Evolutionary conservation across 2,113 vertebrate genomes (phyloP), one percentile per base, ranked within the genome.

Genomic region (Zeus faber): DNA sequence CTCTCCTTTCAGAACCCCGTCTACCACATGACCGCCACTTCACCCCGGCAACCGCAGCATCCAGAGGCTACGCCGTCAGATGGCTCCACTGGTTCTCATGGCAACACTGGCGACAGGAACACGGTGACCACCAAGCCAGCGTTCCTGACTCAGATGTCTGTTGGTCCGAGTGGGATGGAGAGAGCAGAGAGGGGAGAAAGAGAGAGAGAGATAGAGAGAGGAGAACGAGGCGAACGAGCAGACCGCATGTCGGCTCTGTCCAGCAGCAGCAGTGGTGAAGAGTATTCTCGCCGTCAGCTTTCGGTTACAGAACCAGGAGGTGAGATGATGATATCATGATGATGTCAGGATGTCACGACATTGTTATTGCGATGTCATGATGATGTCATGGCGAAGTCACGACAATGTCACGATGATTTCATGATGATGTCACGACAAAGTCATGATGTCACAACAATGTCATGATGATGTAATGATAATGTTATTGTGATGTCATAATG

Each of bases 1-100:
- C 91, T 98, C 10, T 98, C 95, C 51, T 98, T 99, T 84, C 96
- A 99, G 87, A 99, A 98, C 79, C 96, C 96, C 0, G 95, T 99
- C 27, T 99, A 98, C 84, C 95, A 99, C 87, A 99, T 99, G 96
- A 94, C 93, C 0, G 89, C 94, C 0, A 89, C 96, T 1, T 97
- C 96, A 0, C 95, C 95, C 0, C 89, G 94, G 0, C 92, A 76
- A 29, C 63, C 67, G 0, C 64, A 52, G 37, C 76, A 70, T 25
- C 70, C 53, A 0, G 81, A 81, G 0, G 71, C 76, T 37, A 70
- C 79, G 0, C 82, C 92, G 18, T 93, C 95, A 0, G 94, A 97
- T 56, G 92, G 94, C 80, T 96, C 95, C 0, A 86, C 90, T 53
- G 95, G 94, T 62, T 95, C 93, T 0, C 96, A 98, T 79, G 94